Base-by-base conservation (phyloP, 2,113 vertebrate species). In the Bothrops jararaca region DNA sequence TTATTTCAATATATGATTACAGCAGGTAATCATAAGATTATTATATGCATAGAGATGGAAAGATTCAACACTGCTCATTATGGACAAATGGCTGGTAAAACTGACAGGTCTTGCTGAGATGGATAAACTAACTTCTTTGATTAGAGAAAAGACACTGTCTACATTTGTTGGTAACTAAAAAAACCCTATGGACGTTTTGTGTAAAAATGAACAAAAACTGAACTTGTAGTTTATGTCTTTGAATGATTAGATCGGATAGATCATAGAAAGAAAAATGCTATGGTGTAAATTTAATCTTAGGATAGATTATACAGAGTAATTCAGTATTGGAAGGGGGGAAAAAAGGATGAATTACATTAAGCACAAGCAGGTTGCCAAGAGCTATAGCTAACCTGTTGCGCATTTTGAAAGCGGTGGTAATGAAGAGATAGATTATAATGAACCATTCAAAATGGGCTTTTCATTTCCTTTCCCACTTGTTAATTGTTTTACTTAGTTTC, bases 361-460 rank as follows among this genome's bases (percentile, higher is more conserved):
- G 48, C 58, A 22, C 20, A 74, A 92, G 86, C 52, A n/a, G 45
- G 23, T 69, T 88, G 85, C 86, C n/a, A 88, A 88, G 86, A 80
- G 60, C 58, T 80, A 80, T 34, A 1, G 24, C 45, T 94, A 57
- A 53, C 50, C 64, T 2, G 1, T 58, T 22, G 0, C 57, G 5
- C 52, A 95, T 39, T 18, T 89, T 92, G 88, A 60, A 26, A 93
- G 6, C n/a, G 13, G 56, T 86, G 60, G 48, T 15, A 88, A 88
- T 39, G 54, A 92, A 91, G 87, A 45, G 74, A 90, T 24, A 15
- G 39, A 15, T 64, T 45, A 48, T 53, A 52, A 26, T 2, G 29
- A 87, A 86, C 7, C 10, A 48, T 50, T 91, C 53, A 50, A 42
- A 80, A 50, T 56, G 42, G 34, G 26, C 12, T 54, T 39, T 85